Evolutionary conservation across 2,888 invertebrate genomes (phyloP).

Genomic region (Petrolisthes manimaculis): DNA sequence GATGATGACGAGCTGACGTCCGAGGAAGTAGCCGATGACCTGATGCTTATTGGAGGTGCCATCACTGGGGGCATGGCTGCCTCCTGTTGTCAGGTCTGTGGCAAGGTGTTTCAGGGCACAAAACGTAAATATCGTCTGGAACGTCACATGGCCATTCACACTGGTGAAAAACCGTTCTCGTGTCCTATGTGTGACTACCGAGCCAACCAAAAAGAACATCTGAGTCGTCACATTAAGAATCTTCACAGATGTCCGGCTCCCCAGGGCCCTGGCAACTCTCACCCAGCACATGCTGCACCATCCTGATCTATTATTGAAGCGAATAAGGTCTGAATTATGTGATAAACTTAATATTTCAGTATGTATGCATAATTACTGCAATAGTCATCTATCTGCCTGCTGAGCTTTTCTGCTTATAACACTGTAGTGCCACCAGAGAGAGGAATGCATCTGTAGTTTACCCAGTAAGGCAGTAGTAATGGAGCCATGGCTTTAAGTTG

Average conservation of each 20-base stretch:
- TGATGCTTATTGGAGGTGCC: neutral
- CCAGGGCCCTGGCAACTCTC: slow-evolving; percentile 38
- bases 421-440: slow-evolving; percentile 31
- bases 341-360: slow-evolving; percentile 2
- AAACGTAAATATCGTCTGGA: slow-evolving; percentile 62
- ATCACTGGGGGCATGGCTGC: slow-evolving; percentile 28
- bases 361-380: neutral
- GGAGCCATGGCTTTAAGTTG: slow-evolving; percentile 40
- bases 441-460: slow-evolving; percentile 51
- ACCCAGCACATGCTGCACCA: slow-evolving; percentile 46
- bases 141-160: slow-evolving; percentile 62
- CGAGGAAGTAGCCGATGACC: slow-evolving; percentile 29
- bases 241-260: slow-evolving; percentile 44
- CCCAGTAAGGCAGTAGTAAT: slow-evolving; percentile 49
- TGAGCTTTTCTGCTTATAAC: slow-evolving; percentile 34
- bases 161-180: slow-evolving; percentile 57
- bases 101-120: slow-evolving; percentile 58
- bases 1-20: slow-evolving; percentile 43
- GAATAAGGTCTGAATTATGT: slow-evolving; percentile 42
- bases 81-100: slow-evolving; percentile 57
- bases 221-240: slow-evolving; percentile 56
- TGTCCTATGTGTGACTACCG: slow-evolving; percentile 59
- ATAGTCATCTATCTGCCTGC: neutral
- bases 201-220: slow-evolving; percentile 60
- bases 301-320: slow-evolving; percentile 43